phyloP scores from a whole-genome alignment of 2,113 vertebrate genomes.

The Albula glossodonta region DNA sequence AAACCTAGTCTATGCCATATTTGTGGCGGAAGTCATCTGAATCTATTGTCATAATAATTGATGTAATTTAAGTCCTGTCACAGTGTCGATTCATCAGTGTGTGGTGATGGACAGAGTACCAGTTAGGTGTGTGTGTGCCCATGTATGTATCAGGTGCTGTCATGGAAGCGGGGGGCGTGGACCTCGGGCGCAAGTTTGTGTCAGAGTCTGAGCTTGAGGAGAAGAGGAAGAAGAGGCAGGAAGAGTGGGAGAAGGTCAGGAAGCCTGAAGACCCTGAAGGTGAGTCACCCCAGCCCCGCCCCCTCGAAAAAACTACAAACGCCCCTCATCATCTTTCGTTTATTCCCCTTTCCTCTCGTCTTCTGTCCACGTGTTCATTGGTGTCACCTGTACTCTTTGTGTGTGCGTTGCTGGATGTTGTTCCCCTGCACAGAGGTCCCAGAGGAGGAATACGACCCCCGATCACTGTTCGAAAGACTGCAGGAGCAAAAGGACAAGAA shows the following conservation, averaged over 20 bases:
- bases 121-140: neutral
- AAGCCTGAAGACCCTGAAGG: slow-evolving; percentile 95
- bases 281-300: slow-evolving; percentile 49
- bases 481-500: slow-evolving; percentile 98
- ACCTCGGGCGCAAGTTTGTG: slow-evolving; percentile 92
- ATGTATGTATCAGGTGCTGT: slow-evolving; percentile 32
- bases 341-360: too few species aligned
- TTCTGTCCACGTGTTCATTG: too few species aligned
- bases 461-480: slow-evolving; percentile 88
- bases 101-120: neutral
- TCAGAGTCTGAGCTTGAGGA: slow-evolving; percentile 91
- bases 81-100: neutral
- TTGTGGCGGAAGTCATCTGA: too few species aligned
- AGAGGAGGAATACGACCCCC: slow-evolving; percentile 88
- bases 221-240: slow-evolving; percentile 86
- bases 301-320: too few species aligned
- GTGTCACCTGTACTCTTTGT: neutral
- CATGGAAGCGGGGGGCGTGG: slow-evolving; percentile 76
- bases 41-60: too few species aligned
- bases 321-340: too few species aligned
- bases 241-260: slow-evolving; percentile 97
- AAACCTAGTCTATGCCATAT: neutral
- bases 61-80: too few species aligned
- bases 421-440: slow-evolving; percentile 79
- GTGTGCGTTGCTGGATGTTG: neutral